These are phyloP conservation scores for Kobus ellipsiprymnus DNA, from an alignment of 2,113 vertebrate species.

Conservation along the genomic window DNA sequence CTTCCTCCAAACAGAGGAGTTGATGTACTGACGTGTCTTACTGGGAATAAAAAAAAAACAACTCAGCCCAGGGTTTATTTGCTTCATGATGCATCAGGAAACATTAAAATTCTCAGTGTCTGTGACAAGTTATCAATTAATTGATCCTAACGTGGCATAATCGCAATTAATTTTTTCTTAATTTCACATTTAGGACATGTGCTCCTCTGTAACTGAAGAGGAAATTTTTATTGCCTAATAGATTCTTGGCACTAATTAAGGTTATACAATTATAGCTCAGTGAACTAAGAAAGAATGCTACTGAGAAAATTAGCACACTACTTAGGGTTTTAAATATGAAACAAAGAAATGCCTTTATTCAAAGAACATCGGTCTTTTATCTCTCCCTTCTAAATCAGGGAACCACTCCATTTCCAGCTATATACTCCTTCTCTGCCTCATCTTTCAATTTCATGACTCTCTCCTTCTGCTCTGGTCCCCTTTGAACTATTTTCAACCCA, in stretches of 20 bases:
- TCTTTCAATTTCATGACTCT: neutral
- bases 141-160: slow-evolving; percentile 6
- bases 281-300: slow-evolving; percentile 18
- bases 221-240: slow-evolving; percentile 62
- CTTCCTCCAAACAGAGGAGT: neutral
- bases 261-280: slow-evolving; percentile 41
- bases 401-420: neutral
- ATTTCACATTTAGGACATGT: neutral
- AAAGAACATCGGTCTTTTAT: neutral
- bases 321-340: neutral
- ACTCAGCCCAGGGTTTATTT: neutral
- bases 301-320: slow-evolving; percentile 34
- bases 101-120: neutral
- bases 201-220: neutral
- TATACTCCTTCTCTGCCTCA: neutral
- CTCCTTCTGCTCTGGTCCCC: neutral
- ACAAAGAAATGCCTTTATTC: neutral
- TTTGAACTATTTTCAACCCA: slow-evolving; percentile 37
- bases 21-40: neutral
- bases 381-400: neutral
- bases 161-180: slow-evolving; percentile 25
- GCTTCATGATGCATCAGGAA: neutral
- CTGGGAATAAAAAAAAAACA: neutral
- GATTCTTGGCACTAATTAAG: slow-evolving; percentile 67
- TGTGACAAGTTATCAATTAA: slow-evolving; percentile 31